Conservation (phyloP, 2,113 vertebrate genomes). For the Benthochromis sp. region DNA sequence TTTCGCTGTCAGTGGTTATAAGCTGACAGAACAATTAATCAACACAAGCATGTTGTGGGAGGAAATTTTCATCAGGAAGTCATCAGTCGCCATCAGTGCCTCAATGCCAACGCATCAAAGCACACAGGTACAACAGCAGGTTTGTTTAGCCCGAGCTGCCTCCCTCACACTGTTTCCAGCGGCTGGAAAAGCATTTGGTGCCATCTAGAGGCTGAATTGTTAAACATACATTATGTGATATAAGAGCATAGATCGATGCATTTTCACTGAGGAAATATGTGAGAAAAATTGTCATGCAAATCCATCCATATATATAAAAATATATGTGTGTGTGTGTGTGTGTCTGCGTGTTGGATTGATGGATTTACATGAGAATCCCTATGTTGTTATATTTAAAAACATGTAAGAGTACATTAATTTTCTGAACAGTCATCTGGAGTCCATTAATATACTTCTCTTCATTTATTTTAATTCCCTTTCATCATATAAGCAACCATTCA, state of each 20-base stretch:
- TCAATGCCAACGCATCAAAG: not conserved
- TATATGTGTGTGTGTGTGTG: not conserved
- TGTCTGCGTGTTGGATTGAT: not conserved
- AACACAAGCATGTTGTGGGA: constrained; percentile 7
- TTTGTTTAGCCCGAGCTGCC: not conserved
- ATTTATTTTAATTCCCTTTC: not conserved
- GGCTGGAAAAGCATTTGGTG: not conserved
- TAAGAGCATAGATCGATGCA: not conserved
- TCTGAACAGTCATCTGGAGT: not conserved
- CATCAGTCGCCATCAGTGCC: constrained; percentile 22
- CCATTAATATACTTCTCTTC: not conserved
- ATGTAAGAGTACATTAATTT: not conserved
- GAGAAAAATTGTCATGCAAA: not conserved
- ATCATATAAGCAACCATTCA: not conserved
- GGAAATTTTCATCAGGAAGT: constrained; percentile 52
- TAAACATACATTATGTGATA: not conserved
- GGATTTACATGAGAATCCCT: not conserved
- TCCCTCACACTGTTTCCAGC: not conserved
- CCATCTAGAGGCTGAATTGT: constrained; percentile 34
- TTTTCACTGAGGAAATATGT: not conserved
- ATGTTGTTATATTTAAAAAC: not conserved
- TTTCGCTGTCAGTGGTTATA: constrained; percentile 29
- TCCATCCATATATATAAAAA: not conserved
- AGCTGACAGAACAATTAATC: constrained; percentile 43
- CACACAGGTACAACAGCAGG: constrained; percentile 5